Base-by-base conservation (phyloP, 2,797 vertebrate genomes). In the Galaxias olidus region DNA sequence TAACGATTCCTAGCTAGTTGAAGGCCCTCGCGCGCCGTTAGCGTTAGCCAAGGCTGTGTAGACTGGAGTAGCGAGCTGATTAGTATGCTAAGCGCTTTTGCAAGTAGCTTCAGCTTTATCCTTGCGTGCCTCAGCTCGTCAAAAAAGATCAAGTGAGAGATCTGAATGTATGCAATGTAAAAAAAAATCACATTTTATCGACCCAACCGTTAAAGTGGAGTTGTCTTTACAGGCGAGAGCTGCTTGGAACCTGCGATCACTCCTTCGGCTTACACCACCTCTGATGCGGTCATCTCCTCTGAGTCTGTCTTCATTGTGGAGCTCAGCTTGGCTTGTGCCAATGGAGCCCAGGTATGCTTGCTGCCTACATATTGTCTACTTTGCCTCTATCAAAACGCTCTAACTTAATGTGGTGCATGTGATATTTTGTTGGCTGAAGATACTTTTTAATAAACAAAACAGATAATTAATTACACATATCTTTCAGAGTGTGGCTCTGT, bases 291-390 rank as follows among this genome's bases (percentile, higher is more conserved):
- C 73, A 96, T 98, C 84, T 92, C 96, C 40, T 95, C 96, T 0
- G 96, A 97, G 86, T 95, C 95, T 0, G 96, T 97, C 47, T 97
- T 98, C 77, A 96, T 98, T 30, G 95, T 98, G 54, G 96, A 98
- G 41, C 92, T 98, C 59, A 96, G 94, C 13, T 80, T 98, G 73
- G 86, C 90, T 0, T 98, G 96, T 86, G 93, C 92, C 50, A 97
- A 96, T 72, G 95, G 95, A 68, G 96, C 94, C 0, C 96, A 97
- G 93, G 96, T 96, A 82, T 73, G 66, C 18, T 10, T 49, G 12
- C 19, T 57, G 15, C 30, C 20, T 12, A 55, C 17, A 13, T 14
- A 40, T 13, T 41, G 19, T 14, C 14, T 5, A 7, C 11, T 4
- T 4, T 15, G 15, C 9, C 15, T 52, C 10, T 9, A 12, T 11